Evolutionary conservation across 2,797 vertebrate genomes (phyloP).

Genomic region (Myotis daubentonii): DNA sequence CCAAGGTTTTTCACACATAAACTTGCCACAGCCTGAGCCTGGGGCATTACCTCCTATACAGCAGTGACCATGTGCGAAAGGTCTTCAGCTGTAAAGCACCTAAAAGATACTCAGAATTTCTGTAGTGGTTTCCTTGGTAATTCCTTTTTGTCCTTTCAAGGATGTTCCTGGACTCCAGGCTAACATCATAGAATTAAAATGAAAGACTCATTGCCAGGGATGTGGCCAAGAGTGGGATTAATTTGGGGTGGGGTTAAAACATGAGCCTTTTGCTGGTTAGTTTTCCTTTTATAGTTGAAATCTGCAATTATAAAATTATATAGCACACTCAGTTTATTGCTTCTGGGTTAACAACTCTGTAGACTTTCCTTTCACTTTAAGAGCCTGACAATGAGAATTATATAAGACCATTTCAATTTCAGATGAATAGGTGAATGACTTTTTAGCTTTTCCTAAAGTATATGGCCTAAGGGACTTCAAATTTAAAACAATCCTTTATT

Average conservation of each 20-base stretch:
- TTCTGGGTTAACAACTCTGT: constrained; percentile 21
- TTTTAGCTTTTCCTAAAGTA: constrained; percentile 27
- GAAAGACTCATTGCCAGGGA: constrained; percentile 55
- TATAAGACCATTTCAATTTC: not conserved
- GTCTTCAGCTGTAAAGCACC: constrained; percentile 56
- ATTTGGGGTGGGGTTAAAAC: constrained; percentile 27
- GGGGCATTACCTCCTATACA: not conserved
- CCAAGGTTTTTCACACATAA: constrained; percentile 34
- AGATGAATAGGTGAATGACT: not conserved
- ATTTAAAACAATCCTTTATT: not conserved
- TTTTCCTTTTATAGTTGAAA: constrained; percentile 47
- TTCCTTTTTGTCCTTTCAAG: constrained; percentile 33
- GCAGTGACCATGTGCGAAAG: not conserved
- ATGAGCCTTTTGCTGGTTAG: constrained; percentile 1
- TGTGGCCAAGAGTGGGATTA: constrained; percentile 24
- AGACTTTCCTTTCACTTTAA: constrained; percentile 12
- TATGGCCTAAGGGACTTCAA: not conserved
- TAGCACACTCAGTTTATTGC: not conserved
- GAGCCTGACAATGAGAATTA: not conserved
- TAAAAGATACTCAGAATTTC: constrained; percentile 50
- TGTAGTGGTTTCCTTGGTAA: constrained; percentile 43
- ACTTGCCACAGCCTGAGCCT: not conserved
- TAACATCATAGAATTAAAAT: constrained; percentile 12
- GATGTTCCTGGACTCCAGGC: not conserved
- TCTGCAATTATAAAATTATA: constrained; percentile 26